A percentile compares a stretch with the other conserved stretches of the same genome.
Evolutionary conservation across 2,113 vertebrate species (phyloP).

Genomic region (Leptobrachium ailaonicum): DNA sequence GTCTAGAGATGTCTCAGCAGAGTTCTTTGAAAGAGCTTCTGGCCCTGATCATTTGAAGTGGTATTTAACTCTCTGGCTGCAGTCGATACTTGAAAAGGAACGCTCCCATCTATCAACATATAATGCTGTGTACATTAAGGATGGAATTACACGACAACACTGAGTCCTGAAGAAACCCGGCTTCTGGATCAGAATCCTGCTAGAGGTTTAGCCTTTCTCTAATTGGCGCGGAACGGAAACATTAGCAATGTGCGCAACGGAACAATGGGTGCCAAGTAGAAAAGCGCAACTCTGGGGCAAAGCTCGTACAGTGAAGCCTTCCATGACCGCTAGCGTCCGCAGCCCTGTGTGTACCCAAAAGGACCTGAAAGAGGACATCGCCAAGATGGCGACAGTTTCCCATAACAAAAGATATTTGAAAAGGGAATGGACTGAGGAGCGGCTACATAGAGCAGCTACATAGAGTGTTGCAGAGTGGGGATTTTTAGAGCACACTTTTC

Average conservation of each 20-base stretch:
- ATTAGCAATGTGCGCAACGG: neutral
- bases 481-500: too few species aligned
- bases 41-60: conserved; percentile 15
- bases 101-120: neutral
- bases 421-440: too few species aligned
- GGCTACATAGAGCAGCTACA: too few species aligned
- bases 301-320: too few species aligned
- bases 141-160: neutral
- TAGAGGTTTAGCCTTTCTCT: neutral
- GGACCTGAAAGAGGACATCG: too few species aligned
- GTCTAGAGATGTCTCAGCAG: conserved; percentile 38
- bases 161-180: neutral
- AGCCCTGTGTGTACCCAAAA: too few species aligned
- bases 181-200: neutral
- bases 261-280: too few species aligned
- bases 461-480: too few species aligned
- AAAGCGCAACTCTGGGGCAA: too few species aligned
- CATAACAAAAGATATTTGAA: too few species aligned
- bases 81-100: conserved; percentile 14
- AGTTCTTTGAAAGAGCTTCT: conserved; percentile 40
- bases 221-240: neutral
- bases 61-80: conserved; percentile 28
- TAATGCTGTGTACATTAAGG: neutral
- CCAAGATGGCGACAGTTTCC: too few species aligned
- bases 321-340: too few species aligned